phyloP scores from a whole-genome alignment of 2,113 vertebrate species.

The Pteruthius melanotis region DNA sequence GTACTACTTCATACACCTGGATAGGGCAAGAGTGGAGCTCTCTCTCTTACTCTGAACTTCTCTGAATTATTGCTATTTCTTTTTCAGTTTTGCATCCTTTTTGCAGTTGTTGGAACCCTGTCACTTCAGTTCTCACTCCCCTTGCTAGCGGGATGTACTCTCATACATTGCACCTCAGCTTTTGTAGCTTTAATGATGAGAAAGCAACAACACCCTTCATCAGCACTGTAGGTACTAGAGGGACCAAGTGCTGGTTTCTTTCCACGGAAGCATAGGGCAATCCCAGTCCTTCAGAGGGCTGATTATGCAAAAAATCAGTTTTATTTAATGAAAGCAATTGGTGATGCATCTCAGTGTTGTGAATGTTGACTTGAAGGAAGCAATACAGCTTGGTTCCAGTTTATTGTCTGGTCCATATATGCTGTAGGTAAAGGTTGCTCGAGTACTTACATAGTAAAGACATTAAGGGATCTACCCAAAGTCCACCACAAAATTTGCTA shows the following conservation, averaged over 20 bases:
- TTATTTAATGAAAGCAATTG: background rate
- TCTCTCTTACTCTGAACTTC: background rate
- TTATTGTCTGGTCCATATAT: background rate
- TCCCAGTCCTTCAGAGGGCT: background rate
- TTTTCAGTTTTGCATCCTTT: background rate
- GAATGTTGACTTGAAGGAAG: background rate
- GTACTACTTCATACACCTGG: background rate
- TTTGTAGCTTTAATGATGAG: background rate
- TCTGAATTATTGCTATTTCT: background rate
- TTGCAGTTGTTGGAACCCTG: background rate
- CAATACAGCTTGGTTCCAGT: background rate
- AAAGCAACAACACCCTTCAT: background rate
- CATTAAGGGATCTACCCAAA: background rate
- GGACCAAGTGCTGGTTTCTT: background rate
- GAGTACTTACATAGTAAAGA: background rate
- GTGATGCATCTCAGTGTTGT: background rate
- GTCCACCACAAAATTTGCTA: background rate
- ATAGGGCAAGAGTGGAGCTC: background rate
- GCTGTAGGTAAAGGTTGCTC: background rate
- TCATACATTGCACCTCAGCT: background rate
- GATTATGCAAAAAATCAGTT: background rate
- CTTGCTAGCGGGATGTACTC: background rate
- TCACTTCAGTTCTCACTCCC: background rate
- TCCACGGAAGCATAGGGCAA: background rate
- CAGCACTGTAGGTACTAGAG: background rate